Conservation (phyloP, 2,113 vertebrate species). For the Microtus oregoni region DNA sequence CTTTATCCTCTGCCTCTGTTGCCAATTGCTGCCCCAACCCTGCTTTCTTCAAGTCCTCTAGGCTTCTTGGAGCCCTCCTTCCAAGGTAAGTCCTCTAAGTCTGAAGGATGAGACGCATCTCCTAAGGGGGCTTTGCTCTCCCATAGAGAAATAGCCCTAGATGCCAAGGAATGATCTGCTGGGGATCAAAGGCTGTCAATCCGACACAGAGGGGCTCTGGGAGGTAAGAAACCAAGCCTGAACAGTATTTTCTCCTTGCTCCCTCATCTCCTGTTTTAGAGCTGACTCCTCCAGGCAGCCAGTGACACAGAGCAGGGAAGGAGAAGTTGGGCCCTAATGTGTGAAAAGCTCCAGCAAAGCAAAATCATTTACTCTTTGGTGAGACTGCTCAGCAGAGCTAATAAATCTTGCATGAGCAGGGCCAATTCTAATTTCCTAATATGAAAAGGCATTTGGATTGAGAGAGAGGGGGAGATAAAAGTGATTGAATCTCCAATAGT, state of each 20-base stretch:
- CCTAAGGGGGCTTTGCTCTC: neutral
- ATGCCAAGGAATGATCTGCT: neutral
- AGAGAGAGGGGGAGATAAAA: slow-evolving; percentile 90
- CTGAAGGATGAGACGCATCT: neutral
- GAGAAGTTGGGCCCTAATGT: slow-evolving; percentile 86
- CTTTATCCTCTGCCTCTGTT: neutral
- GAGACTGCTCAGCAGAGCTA: slow-evolving; percentile 90
- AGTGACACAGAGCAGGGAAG: slow-evolving; percentile 39
- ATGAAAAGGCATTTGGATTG: slow-evolving; percentile 92
- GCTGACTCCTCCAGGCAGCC: slow-evolving; percentile 57
- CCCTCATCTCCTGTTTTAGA: slow-evolving; percentile 2
- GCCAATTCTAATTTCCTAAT: slow-evolving; percentile 92
- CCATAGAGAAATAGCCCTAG: neutral
- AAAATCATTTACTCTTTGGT: slow-evolving; percentile 90
- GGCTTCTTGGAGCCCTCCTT: neutral
- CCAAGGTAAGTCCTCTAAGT: neutral
- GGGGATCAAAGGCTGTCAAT: neutral
- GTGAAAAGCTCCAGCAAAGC: slow-evolving; percentile 89
- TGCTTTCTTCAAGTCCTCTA: neutral
- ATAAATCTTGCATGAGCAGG: slow-evolving; percentile 92
- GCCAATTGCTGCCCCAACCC: neutral
- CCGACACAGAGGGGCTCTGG: neutral
- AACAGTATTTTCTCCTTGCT: neutral
- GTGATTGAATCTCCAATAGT: slow-evolving; percentile 91
- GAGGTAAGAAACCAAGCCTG: slow-evolving; percentile 5